These are phyloP conservation scores for Zoanthus sansibaricus DNA, from an alignment of 92 coral and sea anemone genomes.

Conservation along the genomic window DNA sequence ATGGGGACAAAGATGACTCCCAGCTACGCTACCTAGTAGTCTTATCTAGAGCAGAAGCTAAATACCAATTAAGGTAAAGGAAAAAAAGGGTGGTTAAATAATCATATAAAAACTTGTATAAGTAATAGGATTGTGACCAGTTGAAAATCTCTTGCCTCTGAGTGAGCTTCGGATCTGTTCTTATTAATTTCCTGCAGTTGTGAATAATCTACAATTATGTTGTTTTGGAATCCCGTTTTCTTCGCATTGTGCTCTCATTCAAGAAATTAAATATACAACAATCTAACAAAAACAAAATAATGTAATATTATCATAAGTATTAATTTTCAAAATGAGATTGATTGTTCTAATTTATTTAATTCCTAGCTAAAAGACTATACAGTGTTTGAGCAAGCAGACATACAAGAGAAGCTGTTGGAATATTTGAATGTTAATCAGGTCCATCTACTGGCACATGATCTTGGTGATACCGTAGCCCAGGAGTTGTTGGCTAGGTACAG, in stretches of 20 bases:
- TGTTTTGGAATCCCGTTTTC: no score
- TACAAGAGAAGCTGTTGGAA: conserved; percentile 77
- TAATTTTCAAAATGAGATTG: not conserved
- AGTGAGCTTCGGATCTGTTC: no score
- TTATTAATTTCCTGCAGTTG: no score
- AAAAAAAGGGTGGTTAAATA: not conserved
- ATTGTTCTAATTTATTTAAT: no score
- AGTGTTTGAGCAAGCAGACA: conserved; percentile 85
- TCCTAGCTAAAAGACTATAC: conserved; percentile 70
- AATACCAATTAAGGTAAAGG: not conserved
- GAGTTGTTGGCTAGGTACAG: conserved; percentile 93
- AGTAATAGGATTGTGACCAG: no score
- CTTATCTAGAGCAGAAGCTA: not conserved
- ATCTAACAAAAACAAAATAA: no score
- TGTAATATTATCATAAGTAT: not conserved
- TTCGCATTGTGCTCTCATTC: no score
- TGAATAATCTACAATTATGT: no score
- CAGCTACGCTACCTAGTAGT: not conserved
- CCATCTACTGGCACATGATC: conserved; percentile 90
- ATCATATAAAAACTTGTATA: no score
- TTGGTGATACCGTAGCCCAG: conserved; percentile 96
- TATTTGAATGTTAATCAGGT: conserved; percentile 70
- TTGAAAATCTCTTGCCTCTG: no score
- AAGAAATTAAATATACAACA: no score
- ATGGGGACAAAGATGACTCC: not conserved